These are phyloP conservation scores for Ips nitidus DNA, from an alignment of 1,140 invertebrate species.

Conservation along the genomic window DNA sequence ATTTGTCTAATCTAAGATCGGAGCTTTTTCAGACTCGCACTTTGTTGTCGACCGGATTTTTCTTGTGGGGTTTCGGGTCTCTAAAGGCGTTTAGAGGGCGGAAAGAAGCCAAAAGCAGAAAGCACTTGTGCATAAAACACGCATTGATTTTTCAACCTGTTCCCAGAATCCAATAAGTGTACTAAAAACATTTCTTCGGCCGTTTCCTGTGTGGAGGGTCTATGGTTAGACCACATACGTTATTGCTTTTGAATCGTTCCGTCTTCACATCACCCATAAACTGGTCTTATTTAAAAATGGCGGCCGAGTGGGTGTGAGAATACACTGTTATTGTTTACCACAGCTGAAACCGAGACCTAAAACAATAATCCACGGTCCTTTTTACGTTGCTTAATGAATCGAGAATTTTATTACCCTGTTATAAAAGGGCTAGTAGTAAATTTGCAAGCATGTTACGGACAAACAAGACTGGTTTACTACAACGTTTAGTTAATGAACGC, in stretches of 20 bases:
- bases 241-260: constrained; percentile 25
- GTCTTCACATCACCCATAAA: constrained; percentile 13
- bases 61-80: constrained; percentile 25
- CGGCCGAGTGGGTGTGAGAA: constrained; percentile 22
- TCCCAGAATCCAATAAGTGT: constrained; percentile 34
- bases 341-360: constrained; percentile 9
- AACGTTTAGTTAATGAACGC: constrained; percentile 10
- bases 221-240: constrained; percentile 34
- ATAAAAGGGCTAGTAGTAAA: not conserved
- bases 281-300: constrained; percentile 9
- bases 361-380: constrained; percentile 13
- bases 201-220: constrained; percentile 29
- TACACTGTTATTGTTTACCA: constrained; percentile 10
- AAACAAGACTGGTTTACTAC: not conserved
- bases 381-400: constrained; percentile 2
- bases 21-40: constrained; percentile 6
- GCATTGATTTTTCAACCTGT: constrained; percentile 37
- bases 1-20: constrained; percentile 35
- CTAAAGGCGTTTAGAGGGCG: constrained; percentile 26
- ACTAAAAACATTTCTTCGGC: constrained; percentile 31
- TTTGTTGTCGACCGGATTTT: constrained; percentile 29
- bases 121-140: constrained; percentile 37
- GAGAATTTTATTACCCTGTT: not conserved
- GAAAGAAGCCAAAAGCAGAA: constrained; percentile 30
- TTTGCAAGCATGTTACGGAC: not conserved